Base-by-base conservation (phyloP, 2,888 invertebrate genomes). In the Neoaliturus tenellus region DNA sequence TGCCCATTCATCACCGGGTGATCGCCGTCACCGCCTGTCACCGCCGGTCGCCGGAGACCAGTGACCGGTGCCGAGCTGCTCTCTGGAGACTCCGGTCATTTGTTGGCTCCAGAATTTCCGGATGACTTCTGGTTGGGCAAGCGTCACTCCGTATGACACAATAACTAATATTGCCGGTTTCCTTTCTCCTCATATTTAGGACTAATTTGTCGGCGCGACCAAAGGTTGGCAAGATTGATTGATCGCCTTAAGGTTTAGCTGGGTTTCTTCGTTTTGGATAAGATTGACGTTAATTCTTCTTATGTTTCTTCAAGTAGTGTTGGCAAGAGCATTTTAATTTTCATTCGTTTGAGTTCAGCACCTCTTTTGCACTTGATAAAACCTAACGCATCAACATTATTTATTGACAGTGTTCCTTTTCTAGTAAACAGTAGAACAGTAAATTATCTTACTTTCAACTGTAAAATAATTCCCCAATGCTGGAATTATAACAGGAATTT, bases 111-210 rank as follows among this genome's bases (percentile, higher is more conserved):
- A 39, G 69, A 67, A 67, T 69, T 69, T 69, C 69, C 69, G n/a
- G 69, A 67, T 39, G 69, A 35, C 69, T 69, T 69, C 69, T 69
- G 33, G 67, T 69, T 39, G 28, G 69, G 69, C 69, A 69, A 39
- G 20, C 69, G 3, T 33, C 35, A 0, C 25, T 62, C 62, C 28
- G 28, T 62, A 62, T 62, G 62, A 62, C 62, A 28, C 62, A 62
- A 62, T 62, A 62, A 62, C 62, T 62, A 62, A 62, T 62, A 62
- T 62, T 62, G 62, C 62, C 62, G 62, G 62, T 62, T 62, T 31
- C 62, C 62, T 62, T 62, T 62, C 62, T 62, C 62, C 31, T 31
- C 12, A 51, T 8, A 62, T 62, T 14, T 25, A 62, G 62, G 31
- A 62, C 62, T 62, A 14, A 62, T 20, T 20, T 51, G 28, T 28